These are phyloP conservation scores for Hypsibius dujardini DNA, from an alignment of 1,140 invertebrate species.

Conservation along the genomic window DNA sequence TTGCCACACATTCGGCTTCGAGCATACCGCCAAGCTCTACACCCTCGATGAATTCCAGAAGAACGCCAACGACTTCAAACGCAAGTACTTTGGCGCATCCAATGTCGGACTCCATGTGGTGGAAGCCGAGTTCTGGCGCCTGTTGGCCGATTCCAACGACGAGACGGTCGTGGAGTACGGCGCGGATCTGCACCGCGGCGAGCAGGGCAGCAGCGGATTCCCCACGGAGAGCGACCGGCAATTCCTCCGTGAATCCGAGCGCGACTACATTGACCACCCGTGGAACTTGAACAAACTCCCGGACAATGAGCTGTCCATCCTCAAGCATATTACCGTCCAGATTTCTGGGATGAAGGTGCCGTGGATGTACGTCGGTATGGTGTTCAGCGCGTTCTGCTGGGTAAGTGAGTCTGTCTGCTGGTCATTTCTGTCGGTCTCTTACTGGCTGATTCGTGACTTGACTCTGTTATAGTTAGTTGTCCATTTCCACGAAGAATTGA, in stretches of 20 bases:
- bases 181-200: constrained; percentile 92
- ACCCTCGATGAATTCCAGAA: constrained; percentile 89
- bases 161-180: constrained; percentile 96
- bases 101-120: constrained; percentile 42
- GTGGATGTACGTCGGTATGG: constrained; percentile 99
- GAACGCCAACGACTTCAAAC: constrained; percentile 97
- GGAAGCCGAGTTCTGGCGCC: constrained; percentile 93
- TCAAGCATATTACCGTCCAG: constrained; percentile 88
- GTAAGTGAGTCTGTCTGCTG: too few relatives aligned
- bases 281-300: constrained; percentile 99
- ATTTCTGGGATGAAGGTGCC: constrained; percentile 97
- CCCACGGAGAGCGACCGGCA: constrained; percentile 60
- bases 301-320: constrained; percentile 68
- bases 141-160: constrained; percentile 87
- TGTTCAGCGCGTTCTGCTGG: constrained; percentile 99
- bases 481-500: too few relatives aligned
- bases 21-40: constrained; percentile 80
- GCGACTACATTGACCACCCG: constrained; percentile 73
- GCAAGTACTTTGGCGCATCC: constrained; percentile 62
- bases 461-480: too few relatives aligned
- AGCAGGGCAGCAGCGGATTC: constrained; percentile 84
- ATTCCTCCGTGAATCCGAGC: constrained; percentile 38
- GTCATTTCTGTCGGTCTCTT: too few relatives aligned
- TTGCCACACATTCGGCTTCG: constrained; percentile 88
- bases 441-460: too few relatives aligned